Evolutionary conservation across 1,140 invertebrate species (phyloP).

Genomic region (Drosophila ironensis): DNA sequence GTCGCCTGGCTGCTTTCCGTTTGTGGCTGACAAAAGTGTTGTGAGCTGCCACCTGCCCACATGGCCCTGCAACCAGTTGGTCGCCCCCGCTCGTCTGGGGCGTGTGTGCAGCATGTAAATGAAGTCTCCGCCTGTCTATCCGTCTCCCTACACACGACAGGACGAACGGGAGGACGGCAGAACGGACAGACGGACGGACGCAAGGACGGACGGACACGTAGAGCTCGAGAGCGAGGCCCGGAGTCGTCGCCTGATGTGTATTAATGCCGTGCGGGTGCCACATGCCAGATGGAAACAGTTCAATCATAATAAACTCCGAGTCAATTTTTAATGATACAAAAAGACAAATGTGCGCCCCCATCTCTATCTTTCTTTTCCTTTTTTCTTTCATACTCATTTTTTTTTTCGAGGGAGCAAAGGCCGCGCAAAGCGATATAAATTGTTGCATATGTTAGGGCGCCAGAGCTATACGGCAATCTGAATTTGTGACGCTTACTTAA

Average conservation of each 20-base stretch:
- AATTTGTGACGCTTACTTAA: not conserved
- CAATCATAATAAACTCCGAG: slow-evolving; percentile 70
- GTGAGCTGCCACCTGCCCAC: not conserved
- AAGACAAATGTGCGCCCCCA: slow-evolving; percentile 25
- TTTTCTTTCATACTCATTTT: not conserved
- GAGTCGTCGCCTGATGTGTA: slow-evolving; percentile 46
- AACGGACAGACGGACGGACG: not conserved
- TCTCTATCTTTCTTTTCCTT: not conserved
- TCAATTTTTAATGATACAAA: slow-evolving; percentile 66
- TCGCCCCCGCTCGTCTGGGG: too few species aligned
- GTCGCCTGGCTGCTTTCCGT: slow-evolving; percentile 1
- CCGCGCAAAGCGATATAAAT: slow-evolving; percentile 26
- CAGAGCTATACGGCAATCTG: not conserved
- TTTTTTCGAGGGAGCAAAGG: slow-evolving; percentile 25
- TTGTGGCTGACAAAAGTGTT: not conserved
- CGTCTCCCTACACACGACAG: not conserved
- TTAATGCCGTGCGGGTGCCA: slow-evolving; percentile 55
- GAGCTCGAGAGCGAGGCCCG: not conserved
- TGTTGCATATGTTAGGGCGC: slow-evolving; percentile 28
- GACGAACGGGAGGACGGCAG: not conserved
- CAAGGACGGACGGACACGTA: slow-evolving; percentile 5
- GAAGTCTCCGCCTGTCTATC: slow-evolving; percentile 31
- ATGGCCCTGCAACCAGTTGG: not conserved
- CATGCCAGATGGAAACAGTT: slow-evolving; percentile 68
- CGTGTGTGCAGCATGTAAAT: slow-evolving; percentile 46